These are phyloP conservation scores for Equus przewalskii DNA, from an alignment of 2,113 vertebrate species.

Conservation along the genomic window DNA sequence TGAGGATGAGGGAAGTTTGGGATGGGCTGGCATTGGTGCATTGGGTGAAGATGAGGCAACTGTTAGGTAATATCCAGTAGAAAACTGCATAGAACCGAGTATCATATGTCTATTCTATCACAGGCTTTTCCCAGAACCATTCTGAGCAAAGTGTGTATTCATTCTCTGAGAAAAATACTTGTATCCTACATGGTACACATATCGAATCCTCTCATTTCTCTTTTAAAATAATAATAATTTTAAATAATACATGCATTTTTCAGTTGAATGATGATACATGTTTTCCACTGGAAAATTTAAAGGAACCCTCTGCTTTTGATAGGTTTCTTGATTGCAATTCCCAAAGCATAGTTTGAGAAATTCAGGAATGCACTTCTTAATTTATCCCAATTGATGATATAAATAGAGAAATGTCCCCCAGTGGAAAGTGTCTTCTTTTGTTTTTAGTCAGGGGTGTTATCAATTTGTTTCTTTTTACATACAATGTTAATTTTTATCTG, in stretches of 20 bases:
- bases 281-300: conserved; percentile 34
- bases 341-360: conserved; percentile 9
- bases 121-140: neutral
- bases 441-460: neutral
- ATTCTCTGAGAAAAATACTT: neutral
- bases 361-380: conserved; percentile 31
- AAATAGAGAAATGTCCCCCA: neutral
- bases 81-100: neutral
- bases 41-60: neutral
- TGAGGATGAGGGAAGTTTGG: neutral
- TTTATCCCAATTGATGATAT: neutral
- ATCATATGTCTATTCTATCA: neutral
- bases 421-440: neutral
- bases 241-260: neutral
- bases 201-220: neutral
- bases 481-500: conserved; percentile 17
- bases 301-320: neutral
- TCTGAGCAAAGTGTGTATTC: neutral
- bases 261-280: neutral
- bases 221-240: conserved; percentile 55
- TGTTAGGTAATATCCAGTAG: neutral
- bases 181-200: neutral
- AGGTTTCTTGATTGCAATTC: neutral
- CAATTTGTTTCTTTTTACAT: neutral
- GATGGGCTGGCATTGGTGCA: neutral